Evolutionary conservation across 1,140 invertebrate species (phyloP).

Genomic region (Carcinoscorpius rotundicauda): DNA sequence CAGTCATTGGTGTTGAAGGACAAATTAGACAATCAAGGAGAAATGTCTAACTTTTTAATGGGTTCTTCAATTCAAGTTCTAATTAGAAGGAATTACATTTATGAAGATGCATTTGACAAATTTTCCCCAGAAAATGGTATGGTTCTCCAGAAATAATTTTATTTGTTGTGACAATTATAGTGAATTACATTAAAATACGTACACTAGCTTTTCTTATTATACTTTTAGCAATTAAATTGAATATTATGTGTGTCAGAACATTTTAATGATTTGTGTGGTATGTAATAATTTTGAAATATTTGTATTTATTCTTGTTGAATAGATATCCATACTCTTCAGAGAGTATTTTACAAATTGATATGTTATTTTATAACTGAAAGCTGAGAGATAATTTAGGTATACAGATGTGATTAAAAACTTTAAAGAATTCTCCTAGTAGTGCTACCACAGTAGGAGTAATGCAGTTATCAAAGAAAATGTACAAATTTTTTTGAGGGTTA

Average conservation of each 20-base stretch:
- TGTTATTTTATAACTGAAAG: no score
- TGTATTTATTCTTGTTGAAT: no score
- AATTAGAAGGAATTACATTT: conserved; percentile 79
- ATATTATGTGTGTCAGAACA: background rate
- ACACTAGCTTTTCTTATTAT: background rate
- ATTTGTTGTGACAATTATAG: background rate
- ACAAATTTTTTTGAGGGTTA: no score
- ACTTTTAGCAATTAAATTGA: background rate
- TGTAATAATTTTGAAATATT: no score
- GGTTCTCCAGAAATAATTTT: background rate
- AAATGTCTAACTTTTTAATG: conserved; percentile 51
- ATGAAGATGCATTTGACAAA: conserved; percentile 95
- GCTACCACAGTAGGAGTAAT: no score
- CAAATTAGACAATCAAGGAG: conserved; percentile 57
- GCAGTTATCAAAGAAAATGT: no score
- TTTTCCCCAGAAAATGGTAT: conserved; percentile 66
- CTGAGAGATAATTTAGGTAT: no score
- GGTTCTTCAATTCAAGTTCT: conserved; percentile 62
- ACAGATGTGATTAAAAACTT: no score
- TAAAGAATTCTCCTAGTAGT: no score
- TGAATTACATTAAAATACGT: background rate
- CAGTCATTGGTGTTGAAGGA: conserved; percentile 39
- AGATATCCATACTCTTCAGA: no score
- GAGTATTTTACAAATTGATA: no score
- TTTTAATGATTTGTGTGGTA: no score